Conservation (phyloP, 1,140 invertebrate species). For the Lerema accius region DNA sequence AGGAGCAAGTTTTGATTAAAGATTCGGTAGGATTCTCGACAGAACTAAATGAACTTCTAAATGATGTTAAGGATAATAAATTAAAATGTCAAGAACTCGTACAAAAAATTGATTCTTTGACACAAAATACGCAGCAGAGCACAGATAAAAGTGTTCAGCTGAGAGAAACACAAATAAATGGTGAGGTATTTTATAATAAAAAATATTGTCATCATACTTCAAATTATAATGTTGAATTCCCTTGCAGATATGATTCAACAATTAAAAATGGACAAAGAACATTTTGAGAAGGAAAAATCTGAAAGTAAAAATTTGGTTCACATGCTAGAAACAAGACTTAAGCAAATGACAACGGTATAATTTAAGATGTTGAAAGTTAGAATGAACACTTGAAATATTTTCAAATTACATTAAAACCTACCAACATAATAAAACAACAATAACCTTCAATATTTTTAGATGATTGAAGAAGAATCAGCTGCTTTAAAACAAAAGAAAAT, state of each 20-base stretch:
- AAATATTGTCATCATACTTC: neutral
- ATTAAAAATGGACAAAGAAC: conserved; percentile 64
- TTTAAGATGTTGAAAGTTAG: no score
- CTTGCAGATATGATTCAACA: conserved; percentile 68
- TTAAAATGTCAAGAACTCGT: conserved; percentile 49
- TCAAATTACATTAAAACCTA: no score
- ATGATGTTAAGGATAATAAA: conserved; percentile 63
- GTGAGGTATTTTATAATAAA: conserved; percentile 36
- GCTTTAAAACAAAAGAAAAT: conserved; percentile 72
- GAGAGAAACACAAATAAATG: conserved; percentile 64
- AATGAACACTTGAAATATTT: no score
- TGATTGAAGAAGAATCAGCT: conserved; percentile 74
- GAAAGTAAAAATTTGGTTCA: conserved; percentile 65
- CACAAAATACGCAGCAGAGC: conserved; percentile 52
- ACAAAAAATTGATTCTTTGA: conserved; percentile 55
- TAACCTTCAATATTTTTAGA: no score
- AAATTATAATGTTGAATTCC: neutral
- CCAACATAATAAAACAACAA: no score
- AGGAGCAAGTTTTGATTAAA: conserved; percentile 68
- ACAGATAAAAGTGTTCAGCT: conserved; percentile 55
- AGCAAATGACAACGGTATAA: conserved; percentile 71
- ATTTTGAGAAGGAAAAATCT: conserved; percentile 67
- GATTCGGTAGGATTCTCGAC: conserved; percentile 66
- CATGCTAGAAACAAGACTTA: conserved; percentile 67
- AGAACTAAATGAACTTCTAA: conserved; percentile 58